Conservation (phyloP, 2,797 vertebrate species). For the Enteromius argenteus region DNA sequence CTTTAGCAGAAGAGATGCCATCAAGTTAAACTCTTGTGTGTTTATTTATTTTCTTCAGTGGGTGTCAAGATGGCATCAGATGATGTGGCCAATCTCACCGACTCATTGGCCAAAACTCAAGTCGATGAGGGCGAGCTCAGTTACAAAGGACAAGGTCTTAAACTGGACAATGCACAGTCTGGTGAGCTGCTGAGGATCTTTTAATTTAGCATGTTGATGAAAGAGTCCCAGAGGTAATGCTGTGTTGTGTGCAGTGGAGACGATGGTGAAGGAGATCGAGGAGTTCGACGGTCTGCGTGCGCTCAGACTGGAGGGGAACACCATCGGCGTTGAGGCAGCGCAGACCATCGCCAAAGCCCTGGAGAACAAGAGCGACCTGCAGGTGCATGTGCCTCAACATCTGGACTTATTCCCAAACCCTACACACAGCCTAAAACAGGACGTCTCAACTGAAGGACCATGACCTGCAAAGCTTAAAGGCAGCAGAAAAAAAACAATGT, state of each 20-base stretch:
- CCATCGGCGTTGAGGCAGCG: conserved; percentile 92
- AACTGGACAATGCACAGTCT: conserved; percentile 91
- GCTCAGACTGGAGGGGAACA: conserved; percentile 94
- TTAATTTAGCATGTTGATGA: neutral
- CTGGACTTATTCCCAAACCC: neutral
- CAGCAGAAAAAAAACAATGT: neutral
- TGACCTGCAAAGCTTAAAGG: neutral
- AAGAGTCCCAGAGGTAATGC: neutral
- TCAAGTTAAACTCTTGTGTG: neutral
- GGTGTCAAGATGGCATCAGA: conserved; percentile 89
- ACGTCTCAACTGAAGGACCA: too few species aligned
- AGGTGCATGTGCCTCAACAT: conserved; percentile 75
- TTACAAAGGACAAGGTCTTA: conserved; percentile 93
- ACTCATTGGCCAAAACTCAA: conserved; percentile 90
- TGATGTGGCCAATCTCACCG: conserved; percentile 87
- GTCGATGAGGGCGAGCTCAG: conserved; percentile 91
- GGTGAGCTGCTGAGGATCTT: conserved; percentile 77
- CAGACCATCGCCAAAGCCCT: conserved; percentile 92
- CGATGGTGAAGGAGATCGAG: conserved; percentile 90
- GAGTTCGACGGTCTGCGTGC: conserved; percentile 88
- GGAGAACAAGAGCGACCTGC: conserved; percentile 88
- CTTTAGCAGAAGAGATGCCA: neutral
- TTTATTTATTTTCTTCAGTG: conserved; percentile 38
- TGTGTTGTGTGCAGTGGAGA: conserved; percentile 77
- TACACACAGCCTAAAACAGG: neutral